phyloP scores from a whole-genome alignment of 2,113 vertebrate species.

The Cheirogaleus medius region DNA sequence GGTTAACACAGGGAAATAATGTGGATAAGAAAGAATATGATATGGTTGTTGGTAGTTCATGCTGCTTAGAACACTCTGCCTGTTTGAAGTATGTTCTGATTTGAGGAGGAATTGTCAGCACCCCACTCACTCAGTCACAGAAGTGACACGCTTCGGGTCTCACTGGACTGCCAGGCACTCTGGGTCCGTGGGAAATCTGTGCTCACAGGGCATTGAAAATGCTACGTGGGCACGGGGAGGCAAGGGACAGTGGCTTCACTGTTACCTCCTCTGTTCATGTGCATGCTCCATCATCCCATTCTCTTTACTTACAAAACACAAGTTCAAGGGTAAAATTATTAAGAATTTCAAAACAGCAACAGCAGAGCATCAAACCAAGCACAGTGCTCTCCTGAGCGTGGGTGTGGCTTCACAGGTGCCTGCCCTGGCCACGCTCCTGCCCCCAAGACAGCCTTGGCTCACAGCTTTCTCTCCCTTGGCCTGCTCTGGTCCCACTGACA shows the following conservation, averaged over 20 bases:
- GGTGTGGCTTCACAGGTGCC: too few relatives aligned
- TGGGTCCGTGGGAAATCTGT: neutral
- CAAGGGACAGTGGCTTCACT: fast-evolving
- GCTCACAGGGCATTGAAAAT: fast-evolving
- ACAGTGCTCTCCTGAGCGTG: fast-evolving
- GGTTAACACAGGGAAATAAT: neutral
- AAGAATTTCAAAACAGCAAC: neutral
- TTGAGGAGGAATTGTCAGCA: neutral
- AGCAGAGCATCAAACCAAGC: neutral
- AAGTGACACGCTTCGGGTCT: neutral
- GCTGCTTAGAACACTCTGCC: neutral
- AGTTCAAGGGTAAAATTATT: neutral
- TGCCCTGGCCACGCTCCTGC: neutral
- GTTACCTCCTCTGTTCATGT: fast-evolving
- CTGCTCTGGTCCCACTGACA: neutral
- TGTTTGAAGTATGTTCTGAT: neutral
- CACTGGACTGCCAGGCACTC: fast-evolving
- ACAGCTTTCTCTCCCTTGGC: neutral
- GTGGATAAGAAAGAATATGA: neutral
- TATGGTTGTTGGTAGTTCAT: neutral
- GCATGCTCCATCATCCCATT: neutral
- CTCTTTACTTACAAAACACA: neutral
- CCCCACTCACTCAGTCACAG: too few relatives aligned
- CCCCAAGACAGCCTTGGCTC: neutral
- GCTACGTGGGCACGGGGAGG: fast-evolving